Evolutionary conservation across 2,888 invertebrate genomes (phyloP).

Genomic region (Rhingia rostrata): DNA sequence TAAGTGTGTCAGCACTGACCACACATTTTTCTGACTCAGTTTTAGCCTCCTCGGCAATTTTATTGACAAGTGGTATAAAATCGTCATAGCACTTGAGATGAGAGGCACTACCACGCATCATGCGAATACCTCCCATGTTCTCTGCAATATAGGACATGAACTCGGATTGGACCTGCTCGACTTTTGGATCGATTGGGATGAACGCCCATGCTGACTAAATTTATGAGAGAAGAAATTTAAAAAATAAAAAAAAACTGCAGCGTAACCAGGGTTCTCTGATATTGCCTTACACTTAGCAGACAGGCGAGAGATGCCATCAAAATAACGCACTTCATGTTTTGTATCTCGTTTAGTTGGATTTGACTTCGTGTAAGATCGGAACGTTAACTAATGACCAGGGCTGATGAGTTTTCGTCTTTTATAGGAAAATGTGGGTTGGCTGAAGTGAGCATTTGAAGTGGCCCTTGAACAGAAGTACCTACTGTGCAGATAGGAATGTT

Average conservation of each 20-base stretch:
- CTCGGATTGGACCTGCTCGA: slow-evolving; percentile 64
- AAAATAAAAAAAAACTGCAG: background rate
- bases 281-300: slow-evolving; percentile 42
- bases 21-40: slow-evolving; percentile 63
- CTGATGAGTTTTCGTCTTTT: slow-evolving; percentile 13
- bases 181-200: slow-evolving; percentile 5
- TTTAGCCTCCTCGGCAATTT: slow-evolving; percentile 54
- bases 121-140: slow-evolving; percentile 46
- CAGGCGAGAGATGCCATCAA: slow-evolving; percentile 36
- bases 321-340: slow-evolving; percentile 46
- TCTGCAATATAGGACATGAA: slow-evolving; percentile 64
- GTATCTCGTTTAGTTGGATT: background rate
- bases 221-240: background rate
- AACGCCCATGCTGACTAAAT: slow-evolving; percentile 43
- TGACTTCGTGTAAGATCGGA: background rate
- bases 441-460: slow-evolving; percentile 30
- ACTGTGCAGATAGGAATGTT: background rate
- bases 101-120: slow-evolving; percentile 64
- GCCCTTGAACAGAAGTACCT: background rate
- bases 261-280: background rate
- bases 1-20: background rate
- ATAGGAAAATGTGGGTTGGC: slow-evolving; percentile 16
- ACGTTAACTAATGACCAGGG: slow-evolving; percentile 20
- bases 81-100: slow-evolving; percentile 69
- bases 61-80: slow-evolving; percentile 70